Conservation (phyloP, 1,140 invertebrate species). For the Drosophila sp. region DNA sequence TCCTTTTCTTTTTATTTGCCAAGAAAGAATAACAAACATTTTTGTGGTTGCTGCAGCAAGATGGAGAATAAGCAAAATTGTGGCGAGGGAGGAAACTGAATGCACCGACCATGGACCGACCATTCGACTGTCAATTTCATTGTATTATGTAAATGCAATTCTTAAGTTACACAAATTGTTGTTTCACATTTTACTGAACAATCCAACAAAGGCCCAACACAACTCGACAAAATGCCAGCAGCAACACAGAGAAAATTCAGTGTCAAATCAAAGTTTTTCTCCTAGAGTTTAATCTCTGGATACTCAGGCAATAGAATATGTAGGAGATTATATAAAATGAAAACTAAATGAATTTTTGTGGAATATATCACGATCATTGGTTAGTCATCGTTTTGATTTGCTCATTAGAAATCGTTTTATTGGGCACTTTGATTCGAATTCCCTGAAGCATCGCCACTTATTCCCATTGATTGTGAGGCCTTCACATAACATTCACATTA, state of each 20-base stretch:
- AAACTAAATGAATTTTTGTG: too few species aligned
- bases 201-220: not conserved
- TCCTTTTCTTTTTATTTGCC: conserved; percentile 61
- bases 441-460: not conserved
- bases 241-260: not conserved
- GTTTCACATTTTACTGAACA: conserved; percentile 3
- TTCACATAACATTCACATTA: conserved; percentile 49
- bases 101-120: not conserved
- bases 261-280: not conserved
- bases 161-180: conserved; percentile 36
- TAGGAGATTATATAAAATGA: too few species aligned
- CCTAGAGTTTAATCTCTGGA: not conserved
- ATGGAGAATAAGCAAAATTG: not conserved
- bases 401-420: too few species aligned
- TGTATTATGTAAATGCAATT: conserved; percentile 79
- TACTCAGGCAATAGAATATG: not conserved
- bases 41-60: conserved; percentile 24
- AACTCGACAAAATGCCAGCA: not conserved
- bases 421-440: not conserved
- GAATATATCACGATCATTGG: too few species aligned
- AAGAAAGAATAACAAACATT: conserved; percentile 57
- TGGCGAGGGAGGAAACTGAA: not conserved
- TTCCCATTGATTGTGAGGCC: not conserved
- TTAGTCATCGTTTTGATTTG: too few species aligned
- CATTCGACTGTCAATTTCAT: conserved; percentile 59